Evolutionary conservation across 2,113 vertebrate genomes (phyloP), one percentile per base, ranked within the genome.

Genomic region (Leuciscus idus): DNA sequence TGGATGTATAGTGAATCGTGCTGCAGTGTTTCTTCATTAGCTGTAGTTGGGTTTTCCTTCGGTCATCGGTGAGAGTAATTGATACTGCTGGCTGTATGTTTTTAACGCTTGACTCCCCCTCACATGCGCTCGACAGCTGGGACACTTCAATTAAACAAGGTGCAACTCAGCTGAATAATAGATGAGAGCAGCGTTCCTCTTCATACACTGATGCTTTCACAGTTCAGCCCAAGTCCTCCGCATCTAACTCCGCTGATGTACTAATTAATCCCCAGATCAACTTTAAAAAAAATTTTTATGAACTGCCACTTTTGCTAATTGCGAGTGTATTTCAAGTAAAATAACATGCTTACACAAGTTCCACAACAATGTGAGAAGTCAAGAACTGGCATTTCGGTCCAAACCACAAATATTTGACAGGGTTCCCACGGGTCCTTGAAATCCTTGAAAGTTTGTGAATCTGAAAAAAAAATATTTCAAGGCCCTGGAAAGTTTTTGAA

Each of bases 161-260:
- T 72, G 81, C 88, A 88, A 72, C 73, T 72, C 66, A 57, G 87
- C 85, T 93, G 81, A 94, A 95, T 95, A 92, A 94, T 94, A 77
- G 74, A 94, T 93, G 91, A 87, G 64, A 11, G 6, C 68, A 88
- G 80, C 39, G 55, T 86, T 90, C 86, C 90, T 89, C 80, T 82
- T 33, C 9, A 33, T 77, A 87, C 83, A 88, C 84, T 88, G 86
- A 23, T 85, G 87, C 84, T 90, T 90, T 88, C 33, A 61, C 77
- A 19, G 11, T 23, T 62, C 50, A 33, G 23, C 9, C 17, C 15
- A 21, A 73, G 68, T 23, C 68, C 74, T 50, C n/a, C 30, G 39
- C 15, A 2, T 66, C n/a, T 11, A 66, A 81, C 79, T 48, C 61
- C 10, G 46, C 26, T 12, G 26, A 28, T 50, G 7, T 7, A 17